Evolutionary conservation across 2,113 vertebrate genomes (phyloP).

Genomic region (Oryzias woworae): DNA sequence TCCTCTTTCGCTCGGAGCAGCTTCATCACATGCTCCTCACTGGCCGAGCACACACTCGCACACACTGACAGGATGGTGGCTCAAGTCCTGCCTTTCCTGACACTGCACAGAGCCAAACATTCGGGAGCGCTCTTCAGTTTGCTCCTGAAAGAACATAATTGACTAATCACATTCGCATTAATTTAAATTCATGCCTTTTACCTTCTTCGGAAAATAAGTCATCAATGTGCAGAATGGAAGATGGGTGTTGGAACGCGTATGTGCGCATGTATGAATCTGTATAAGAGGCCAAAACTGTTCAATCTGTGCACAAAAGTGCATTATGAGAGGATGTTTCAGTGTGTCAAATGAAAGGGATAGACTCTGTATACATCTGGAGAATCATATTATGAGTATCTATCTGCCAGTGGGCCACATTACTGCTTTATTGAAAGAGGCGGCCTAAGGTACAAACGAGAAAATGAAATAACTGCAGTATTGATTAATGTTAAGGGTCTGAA

Average conservation of each 20-base stretch:
- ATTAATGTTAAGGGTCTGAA: slow-evolving; percentile 72
- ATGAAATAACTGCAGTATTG: slow-evolving; percentile 75
- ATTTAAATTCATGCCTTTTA: slow-evolving; percentile 49
- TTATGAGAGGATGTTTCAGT: slow-evolving; percentile 47
- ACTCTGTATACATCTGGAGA: slow-evolving; percentile 42
- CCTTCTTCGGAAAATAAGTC: slow-evolving; percentile 41
- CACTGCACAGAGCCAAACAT: slow-evolving; percentile 28
- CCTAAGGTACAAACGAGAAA: slow-evolving; percentile 63
- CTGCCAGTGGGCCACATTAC: slow-evolving; percentile 48
- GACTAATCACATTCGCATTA: slow-evolving; percentile 65
- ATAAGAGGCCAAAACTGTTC: slow-evolving; percentile 10
- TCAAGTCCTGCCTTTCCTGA: background rate
- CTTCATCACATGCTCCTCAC: slow-evolving; percentile 18
- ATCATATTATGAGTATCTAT: slow-evolving; percentile 46
- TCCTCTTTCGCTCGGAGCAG: slow-evolving; percentile 23
- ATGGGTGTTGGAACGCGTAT: slow-evolving; percentile 48
- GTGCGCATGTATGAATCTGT: slow-evolving; percentile 22
- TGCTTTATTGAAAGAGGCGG: slow-evolving; percentile 59
- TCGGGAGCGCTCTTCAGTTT: slow-evolving; percentile 35
- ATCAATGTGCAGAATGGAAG: slow-evolving; percentile 22
- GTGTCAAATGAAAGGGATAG: slow-evolving; percentile 42
- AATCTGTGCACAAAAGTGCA: slow-evolving; percentile 24
- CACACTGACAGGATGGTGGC: slow-evolving; percentile 7
- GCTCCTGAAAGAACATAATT: slow-evolving; percentile 63
- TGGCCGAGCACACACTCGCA: slow-evolving; percentile 22